Evolutionary conservation across 2,113 vertebrate genomes (phyloP).

Genomic region (Odocoileus virginianus): DNA sequence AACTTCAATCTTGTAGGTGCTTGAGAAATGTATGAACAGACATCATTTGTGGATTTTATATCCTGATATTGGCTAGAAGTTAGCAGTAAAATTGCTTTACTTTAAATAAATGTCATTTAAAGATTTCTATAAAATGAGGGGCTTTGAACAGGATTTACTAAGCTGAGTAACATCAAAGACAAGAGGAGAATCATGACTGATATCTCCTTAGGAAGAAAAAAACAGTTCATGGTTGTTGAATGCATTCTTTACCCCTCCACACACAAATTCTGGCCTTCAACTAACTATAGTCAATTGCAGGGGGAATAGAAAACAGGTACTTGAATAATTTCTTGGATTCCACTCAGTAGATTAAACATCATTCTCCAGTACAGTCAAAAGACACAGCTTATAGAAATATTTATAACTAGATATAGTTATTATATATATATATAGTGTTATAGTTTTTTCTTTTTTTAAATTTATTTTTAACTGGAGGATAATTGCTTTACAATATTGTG

Average conservation of each 20-base stretch:
- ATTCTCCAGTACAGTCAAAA: not conserved
- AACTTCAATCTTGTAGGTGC: not conserved
- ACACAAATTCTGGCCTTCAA: not conserved
- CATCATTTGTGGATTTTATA: not conserved
- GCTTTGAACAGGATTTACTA: not conserved
- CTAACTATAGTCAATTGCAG: not conserved
- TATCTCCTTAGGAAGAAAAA: not conserved
- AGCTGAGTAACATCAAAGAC: not conserved
- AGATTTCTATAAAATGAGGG: not conserved
- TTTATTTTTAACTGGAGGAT: not conserved
- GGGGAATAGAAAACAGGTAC: not conserved
- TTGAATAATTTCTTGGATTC: not conserved
- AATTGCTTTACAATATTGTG: not conserved
- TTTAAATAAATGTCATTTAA: not conserved
- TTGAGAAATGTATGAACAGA: not conserved
- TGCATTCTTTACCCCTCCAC: not conserved
- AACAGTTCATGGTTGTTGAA: not conserved
- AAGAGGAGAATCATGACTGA: not conserved
- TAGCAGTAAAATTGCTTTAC: not conserved
- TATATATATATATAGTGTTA: too few relatives aligned
- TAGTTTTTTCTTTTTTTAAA: not conserved
- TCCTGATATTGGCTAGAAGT: not conserved
- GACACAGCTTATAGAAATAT: not conserved
- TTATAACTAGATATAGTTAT: not conserved
- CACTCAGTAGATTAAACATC: not conserved